These are phyloP conservation scores for Pachycephus smyrnensis DNA, from an alignment of 2,888 invertebrate genomes.

Conservation along the genomic window DNA sequence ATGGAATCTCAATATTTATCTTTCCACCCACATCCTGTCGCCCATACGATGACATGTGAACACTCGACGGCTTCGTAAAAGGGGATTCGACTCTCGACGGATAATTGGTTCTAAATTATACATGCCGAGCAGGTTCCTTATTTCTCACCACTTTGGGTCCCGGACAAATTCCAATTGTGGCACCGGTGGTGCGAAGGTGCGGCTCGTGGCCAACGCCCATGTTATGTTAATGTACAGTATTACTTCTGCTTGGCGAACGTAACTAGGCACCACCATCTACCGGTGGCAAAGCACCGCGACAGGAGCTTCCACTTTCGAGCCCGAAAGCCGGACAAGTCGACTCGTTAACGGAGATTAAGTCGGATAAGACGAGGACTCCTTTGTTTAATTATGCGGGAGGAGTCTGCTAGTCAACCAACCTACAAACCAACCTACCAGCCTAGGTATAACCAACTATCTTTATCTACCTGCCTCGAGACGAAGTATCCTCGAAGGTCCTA, in stretches of 20 bases:
- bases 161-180: conserved; percentile 48
- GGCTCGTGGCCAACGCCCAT: conserved; percentile 58
- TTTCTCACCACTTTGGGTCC: conserved; percentile 41
- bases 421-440: background rate
- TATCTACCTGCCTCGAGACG: background rate
- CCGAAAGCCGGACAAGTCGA: conserved; percentile 30
- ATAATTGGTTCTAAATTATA: conserved; percentile 47
- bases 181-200: conserved; percentile 40
- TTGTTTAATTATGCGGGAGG: conserved; percentile 47
- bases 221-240: conserved; percentile 56
- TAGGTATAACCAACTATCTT: background rate
- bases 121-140: conserved; percentile 10
- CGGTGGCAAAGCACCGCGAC: background rate
- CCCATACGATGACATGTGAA: conserved; percentile 21
- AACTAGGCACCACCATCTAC: conserved; percentile 3
- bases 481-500: background rate
- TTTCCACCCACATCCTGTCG: conserved; percentile 42
- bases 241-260: conserved; percentile 14
- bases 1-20: conserved; percentile 56
- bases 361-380: conserved; percentile 45
- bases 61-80: conserved; percentile 14
- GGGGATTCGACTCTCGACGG: conserved; percentile 23
- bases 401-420: background rate
- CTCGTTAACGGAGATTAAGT: conserved; percentile 50
- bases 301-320: conserved; percentile 22